A percentile compares a stretch with the other conserved stretches of the same genome.
Conservation (phyloP, 1,140 invertebrate genomes). For the Eriocheir sinensis region DNA sequence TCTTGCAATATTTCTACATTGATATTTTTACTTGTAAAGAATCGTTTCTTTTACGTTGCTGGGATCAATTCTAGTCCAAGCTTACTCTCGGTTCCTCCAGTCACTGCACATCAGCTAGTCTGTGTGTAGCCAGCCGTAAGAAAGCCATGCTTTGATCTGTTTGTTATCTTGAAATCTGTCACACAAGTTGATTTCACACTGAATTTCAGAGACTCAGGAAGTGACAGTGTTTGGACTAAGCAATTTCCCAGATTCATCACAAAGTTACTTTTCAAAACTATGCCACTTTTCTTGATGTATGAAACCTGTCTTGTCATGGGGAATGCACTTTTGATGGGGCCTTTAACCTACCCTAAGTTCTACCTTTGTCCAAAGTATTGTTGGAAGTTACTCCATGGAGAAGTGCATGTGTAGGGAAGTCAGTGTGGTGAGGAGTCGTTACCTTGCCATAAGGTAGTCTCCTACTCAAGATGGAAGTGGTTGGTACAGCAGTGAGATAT, state of each 20-base stretch:
- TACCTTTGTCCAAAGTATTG: neutral
- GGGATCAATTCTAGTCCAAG: conserved; percentile 12
- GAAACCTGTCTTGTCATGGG: neutral
- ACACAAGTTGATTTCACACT: neutral
- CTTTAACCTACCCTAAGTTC: neutral
- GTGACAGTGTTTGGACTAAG: neutral
- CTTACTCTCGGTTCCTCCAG: neutral
- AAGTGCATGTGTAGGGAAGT: conserved; percentile 1
- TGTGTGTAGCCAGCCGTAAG: neutral
- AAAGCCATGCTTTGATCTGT: neutral
- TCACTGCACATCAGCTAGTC: neutral
- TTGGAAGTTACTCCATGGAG: neutral
- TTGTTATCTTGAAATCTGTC: neutral
- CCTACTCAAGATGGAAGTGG: conserved; percentile 49
- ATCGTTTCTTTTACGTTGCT: neutral
- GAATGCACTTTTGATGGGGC: neutral
- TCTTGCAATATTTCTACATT: neutral
- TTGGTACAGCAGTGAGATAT: conserved; percentile 33
- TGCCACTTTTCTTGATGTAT: neutral
- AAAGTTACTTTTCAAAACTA: neutral
- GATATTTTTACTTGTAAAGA: neutral
- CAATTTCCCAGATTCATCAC: neutral
- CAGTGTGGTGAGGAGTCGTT: neutral
- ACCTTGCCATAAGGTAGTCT: conserved; percentile 42
- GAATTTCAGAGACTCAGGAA: neutral